These are phyloP conservation scores for Diplolepis rosae DNA, from an alignment of 2,888 invertebrate species.

Conservation along the genomic window DNA sequence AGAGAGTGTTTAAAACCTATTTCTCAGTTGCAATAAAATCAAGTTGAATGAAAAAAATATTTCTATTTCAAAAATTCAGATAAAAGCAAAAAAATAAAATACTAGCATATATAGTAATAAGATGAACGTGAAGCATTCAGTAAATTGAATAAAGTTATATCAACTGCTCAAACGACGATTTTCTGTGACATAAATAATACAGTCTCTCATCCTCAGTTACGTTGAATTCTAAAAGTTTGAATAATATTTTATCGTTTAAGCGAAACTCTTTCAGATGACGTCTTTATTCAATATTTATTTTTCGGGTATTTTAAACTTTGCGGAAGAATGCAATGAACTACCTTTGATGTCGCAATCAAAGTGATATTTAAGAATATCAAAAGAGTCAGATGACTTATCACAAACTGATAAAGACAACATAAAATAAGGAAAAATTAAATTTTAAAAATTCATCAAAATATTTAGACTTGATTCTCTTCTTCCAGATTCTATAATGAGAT, in stretches of 20 bases:
- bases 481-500: neutral
- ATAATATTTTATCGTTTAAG: constrained; percentile 1
- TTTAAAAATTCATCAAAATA: neutral
- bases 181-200: constrained; percentile 20
- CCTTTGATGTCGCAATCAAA: neutral
- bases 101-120: constrained; percentile 42
- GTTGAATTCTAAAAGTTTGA: neutral
- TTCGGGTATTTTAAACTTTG: neutral
- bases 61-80: neutral
- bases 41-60: too few species aligned
- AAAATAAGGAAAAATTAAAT: neutral
- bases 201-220: neutral
- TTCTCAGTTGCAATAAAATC: too few species aligned
- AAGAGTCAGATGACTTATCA: constrained; percentile 37
- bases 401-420: constrained; percentile 16
- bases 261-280: neutral
- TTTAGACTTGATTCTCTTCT: neutral
- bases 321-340: neutral
- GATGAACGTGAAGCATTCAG: constrained; percentile 38
- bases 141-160: constrained; percentile 50
- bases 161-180: constrained; percentile 36
- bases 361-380: neutral
- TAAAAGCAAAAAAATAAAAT: constrained; percentile 22
- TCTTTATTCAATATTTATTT: neutral
- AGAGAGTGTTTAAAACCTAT: too few species aligned